Percentiles rank a stretch among this genome's conserved stretches.
These are phyloP conservation scores for Hydrotaea cyrtoneurina DNA, from an alignment of 2,888 invertebrate genomes.

Conservation along the genomic window DNA sequence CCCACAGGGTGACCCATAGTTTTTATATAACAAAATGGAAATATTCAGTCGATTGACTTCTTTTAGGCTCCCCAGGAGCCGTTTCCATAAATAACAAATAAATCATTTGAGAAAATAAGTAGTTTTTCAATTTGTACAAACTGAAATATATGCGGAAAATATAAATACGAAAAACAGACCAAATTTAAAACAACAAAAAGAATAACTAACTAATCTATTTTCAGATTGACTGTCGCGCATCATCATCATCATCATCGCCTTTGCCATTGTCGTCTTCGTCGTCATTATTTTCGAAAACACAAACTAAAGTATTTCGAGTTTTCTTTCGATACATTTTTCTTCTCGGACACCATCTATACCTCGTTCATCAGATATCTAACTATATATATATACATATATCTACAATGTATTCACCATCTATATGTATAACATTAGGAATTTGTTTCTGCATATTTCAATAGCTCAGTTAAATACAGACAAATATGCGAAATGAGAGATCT, in stretches of 20 bases:
- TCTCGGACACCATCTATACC: not conserved
- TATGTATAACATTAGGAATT: not conserved
- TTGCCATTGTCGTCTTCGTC: conserved; percentile 56
- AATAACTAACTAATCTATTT: conserved; percentile 57
- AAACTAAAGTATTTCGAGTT: not conserved
- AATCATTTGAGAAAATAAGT: no score
- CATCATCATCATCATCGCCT: no score
- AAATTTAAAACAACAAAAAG: not conserved
- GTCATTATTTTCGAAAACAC: conserved; percentile 23
- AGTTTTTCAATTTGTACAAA: no score
- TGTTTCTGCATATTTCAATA: not conserved
- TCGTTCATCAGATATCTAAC: not conserved
- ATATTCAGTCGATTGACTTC: no score
- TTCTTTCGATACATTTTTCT: not conserved
- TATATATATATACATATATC: conserved; percentile 6
- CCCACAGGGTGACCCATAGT: no score
- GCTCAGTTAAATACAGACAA: no score
- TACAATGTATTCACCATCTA: not conserved
- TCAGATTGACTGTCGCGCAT: conserved; percentile 68
- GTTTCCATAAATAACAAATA: no score
- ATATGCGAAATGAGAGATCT: no score
- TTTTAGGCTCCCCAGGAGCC: no score
- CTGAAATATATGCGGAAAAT: no score
- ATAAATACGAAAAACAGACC: no score
- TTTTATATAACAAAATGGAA: no score